Evolutionary conservation across 2,888 invertebrate species (phyloP), one percentile per base, ranked within the genome.

Genomic region (Altica lythri): DNA sequence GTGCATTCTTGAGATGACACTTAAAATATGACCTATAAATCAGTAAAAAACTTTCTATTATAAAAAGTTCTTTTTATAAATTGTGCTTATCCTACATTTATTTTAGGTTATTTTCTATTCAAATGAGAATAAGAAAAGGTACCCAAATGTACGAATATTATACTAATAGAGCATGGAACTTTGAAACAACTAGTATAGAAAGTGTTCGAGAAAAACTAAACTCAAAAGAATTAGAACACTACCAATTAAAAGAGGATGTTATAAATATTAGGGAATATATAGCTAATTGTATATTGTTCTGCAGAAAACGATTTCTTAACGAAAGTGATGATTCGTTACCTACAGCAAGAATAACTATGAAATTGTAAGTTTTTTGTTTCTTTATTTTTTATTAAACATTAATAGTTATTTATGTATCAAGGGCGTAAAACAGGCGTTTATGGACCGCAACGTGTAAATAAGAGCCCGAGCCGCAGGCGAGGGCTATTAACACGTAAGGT

Each of bases 141-240:
- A 89, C 92, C 67, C 89, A 90, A 67, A 89, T 91, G 2, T 89
- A 95, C 68, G 91, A 93, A 70, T 95, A 92, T 72, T 95, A 95
- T 76, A 92, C 93, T 0, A 90, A 88, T 69, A 90, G 90, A 71
- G 89, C 90, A 51, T 95, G 95, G 95, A 86, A 88, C 67, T 92
- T 93, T 73, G 85, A 85, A 30, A 90, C 89, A 4, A 46, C 38
- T 6, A 14, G 30, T 22, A 16, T 53, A 8, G 53, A 53, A 22
- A 12, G 9, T 16, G 75, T 77, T 5, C 63, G 89, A 1, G 76
- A 88, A 16, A 75, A 76, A 5, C 77, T 91, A 64, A 91, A 90
- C 67, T 76, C 80, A 0, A 78, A 75, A 45, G 92, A 92, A 71
- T 79, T 80, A 35, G 65, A 78, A 1, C 82, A 81, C 22, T 92